phyloP scores from a whole-genome alignment of 2,797 vertebrate species.

The Tiaroga cobitis region DNA sequence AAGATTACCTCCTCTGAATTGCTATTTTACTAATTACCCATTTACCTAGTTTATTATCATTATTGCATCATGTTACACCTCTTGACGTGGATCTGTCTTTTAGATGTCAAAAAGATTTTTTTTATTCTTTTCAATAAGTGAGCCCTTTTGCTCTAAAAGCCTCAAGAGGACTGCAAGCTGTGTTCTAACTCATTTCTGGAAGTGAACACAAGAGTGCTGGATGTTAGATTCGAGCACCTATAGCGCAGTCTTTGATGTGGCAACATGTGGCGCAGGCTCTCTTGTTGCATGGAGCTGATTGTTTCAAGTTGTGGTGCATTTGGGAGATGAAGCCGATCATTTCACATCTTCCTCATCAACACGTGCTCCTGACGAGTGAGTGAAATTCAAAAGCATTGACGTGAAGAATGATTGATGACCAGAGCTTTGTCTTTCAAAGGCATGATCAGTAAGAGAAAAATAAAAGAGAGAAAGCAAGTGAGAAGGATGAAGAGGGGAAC shows the following conservation, averaged over 20 bases:
- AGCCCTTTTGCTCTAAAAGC: slow-evolving; percentile 62
- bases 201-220: background rate
- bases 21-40: slow-evolving; percentile 56
- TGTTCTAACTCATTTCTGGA: slow-evolving; percentile 49
- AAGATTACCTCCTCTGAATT: slow-evolving; percentile 43
- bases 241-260: slow-evolving; percentile 60
- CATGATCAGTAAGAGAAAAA: slow-evolving; percentile 40
- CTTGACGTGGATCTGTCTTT: slow-evolving; percentile 65
- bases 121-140: slow-evolving; percentile 73
- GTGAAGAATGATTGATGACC: slow-evolving; percentile 51
- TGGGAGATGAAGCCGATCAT: slow-evolving; percentile 52
- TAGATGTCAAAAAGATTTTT: slow-evolving; percentile 66
- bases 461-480: background rate
- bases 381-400: slow-evolving; percentile 56
- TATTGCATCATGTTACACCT: slow-evolving; percentile 45
- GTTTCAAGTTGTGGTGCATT: slow-evolving; percentile 54
- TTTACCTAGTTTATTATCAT: slow-evolving; percentile 22
- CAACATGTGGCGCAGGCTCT: slow-evolving; percentile 39
- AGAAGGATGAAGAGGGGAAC: background rate
- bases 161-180: slow-evolving; percentile 59
- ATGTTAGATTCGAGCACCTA: slow-evolving; percentile 8
- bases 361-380: slow-evolving; percentile 35
- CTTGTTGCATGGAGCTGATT: slow-evolving; percentile 55
- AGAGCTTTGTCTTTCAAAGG: slow-evolving; percentile 29
- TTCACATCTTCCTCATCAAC: slow-evolving; percentile 44